Conservation (phyloP, 2,113 vertebrate genomes). For the human (Homo sapiens) region DNA sequence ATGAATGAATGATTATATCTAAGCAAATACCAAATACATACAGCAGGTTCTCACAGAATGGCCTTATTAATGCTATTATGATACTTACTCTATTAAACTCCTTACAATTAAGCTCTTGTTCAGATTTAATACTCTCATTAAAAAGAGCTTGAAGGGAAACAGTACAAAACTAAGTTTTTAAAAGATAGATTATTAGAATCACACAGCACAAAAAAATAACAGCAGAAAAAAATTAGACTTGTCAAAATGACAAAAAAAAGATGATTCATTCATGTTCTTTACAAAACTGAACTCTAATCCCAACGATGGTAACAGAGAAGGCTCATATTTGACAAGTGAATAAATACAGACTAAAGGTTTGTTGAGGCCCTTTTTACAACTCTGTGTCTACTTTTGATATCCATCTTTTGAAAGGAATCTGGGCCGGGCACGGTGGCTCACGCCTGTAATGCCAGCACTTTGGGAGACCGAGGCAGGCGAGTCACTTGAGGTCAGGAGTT, state of each 20-base stretch:
- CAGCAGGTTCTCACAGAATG: slow-evolving; percentile 38
- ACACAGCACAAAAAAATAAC: slow-evolving; percentile 60
- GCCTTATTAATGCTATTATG: slow-evolving; percentile 58
- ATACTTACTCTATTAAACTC: slow-evolving; percentile 41
- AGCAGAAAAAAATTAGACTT: slow-evolving; percentile 47
- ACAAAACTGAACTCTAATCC: not conserved
- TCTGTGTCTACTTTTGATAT: not conserved
- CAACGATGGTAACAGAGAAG: not conserved
- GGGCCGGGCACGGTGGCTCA: too few species aligned
- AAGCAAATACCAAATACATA: slow-evolving; percentile 40
- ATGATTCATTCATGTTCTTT: not conserved
- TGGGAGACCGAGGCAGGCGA: too few species aligned
- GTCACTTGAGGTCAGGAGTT: too few species aligned
- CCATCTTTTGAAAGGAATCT: slow-evolving; percentile 18
- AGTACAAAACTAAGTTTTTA: slow-evolving; percentile 59
- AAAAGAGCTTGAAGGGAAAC: slow-evolving; percentile 65
- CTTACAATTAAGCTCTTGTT: slow-evolving; percentile 59
- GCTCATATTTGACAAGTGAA: slow-evolving; percentile 6
- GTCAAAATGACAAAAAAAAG: not conserved
- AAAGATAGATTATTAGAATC: slow-evolving; percentile 53
- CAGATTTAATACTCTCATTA: slow-evolving; percentile 73
- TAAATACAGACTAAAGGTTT: slow-evolving; percentile 17
- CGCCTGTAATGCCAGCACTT: too few species aligned
- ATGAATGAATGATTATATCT: slow-evolving; percentile 36
- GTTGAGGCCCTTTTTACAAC: not conserved